These are phyloP conservation scores for Chrysochloris asiatica DNA, from an alignment of 2,113 vertebrate genomes.

Conservation along the genomic window DNA sequence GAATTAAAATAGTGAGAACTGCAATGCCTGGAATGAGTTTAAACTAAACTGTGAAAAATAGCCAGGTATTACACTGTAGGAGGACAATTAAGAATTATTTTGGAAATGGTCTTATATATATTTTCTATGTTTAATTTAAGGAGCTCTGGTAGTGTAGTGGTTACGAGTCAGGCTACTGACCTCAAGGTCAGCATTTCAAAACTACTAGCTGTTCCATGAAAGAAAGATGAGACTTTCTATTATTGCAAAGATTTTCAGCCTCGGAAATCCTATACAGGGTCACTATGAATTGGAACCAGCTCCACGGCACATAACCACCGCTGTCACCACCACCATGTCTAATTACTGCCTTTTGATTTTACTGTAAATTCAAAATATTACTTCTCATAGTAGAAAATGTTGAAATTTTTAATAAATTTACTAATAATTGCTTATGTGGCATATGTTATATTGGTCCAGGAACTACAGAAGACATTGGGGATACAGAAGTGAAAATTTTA, in stretches of 20 bases:
- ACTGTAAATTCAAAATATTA: slow-evolving; percentile 17
- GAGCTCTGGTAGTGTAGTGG: too few relatives aligned
- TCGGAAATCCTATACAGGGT: too few relatives aligned
- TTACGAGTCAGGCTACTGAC: too few relatives aligned
- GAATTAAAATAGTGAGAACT: background rate
- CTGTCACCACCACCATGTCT: too few relatives aligned
- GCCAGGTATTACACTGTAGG: background rate
- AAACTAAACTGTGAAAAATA: background rate
- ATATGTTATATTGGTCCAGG: background rate
- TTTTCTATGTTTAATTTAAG: background rate
- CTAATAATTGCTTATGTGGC: background rate
- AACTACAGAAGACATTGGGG: background rate
- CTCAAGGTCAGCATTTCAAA: too few relatives aligned
- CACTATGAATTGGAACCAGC: too few relatives aligned
- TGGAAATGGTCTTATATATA: background rate
- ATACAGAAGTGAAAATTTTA: background rate
- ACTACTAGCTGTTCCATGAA: too few relatives aligned
- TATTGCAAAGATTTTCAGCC: too few relatives aligned
- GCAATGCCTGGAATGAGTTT: background rate
- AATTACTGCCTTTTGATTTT: slow-evolving; percentile 36
- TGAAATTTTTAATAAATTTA: background rate
- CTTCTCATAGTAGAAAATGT: background rate
- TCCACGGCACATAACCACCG: too few relatives aligned
- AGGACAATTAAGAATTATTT: background rate
- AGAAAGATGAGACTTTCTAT: too few relatives aligned